Conservation (phyloP, 2,113 vertebrate species). For the Daboia siamensis region DNA sequence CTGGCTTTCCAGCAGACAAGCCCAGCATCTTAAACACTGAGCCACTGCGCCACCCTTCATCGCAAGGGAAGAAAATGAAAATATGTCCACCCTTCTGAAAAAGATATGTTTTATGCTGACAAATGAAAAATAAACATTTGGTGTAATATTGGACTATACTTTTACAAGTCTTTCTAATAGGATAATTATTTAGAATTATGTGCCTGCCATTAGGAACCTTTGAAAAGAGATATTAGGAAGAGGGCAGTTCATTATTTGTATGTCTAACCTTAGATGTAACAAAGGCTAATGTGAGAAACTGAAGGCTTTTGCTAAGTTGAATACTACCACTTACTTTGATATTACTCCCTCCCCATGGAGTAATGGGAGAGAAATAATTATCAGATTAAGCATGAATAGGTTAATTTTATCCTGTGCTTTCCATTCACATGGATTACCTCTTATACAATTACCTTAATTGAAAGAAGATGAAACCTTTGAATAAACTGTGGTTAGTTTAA, state of each 20-base stretch:
- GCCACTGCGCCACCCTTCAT: not conserved
- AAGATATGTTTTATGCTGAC: not conserved
- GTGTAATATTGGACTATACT: not conserved
- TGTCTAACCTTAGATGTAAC: not conserved
- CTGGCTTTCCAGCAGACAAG: not conserved
- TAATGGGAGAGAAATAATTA: conserved; percentile 1
- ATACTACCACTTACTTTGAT: not conserved
- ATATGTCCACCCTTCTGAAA: not conserved
- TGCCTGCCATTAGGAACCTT: not conserved
- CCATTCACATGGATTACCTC: not conserved
- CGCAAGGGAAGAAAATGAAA: not conserved
- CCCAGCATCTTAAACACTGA: not conserved
- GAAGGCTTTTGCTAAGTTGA: conserved; percentile 19
- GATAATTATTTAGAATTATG: conserved; percentile 24
- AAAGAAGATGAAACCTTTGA: not conserved
- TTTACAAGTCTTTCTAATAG: not conserved
- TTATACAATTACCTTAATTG: not conserved
- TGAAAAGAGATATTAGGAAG: conserved; percentile 20
- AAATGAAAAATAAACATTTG: not conserved
- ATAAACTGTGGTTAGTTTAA: not conserved
- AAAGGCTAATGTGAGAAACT: conserved; percentile 14
- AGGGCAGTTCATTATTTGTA: conserved; percentile 9
- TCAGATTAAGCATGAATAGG: conserved; percentile 1
- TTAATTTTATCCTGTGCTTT: conserved; percentile 3
- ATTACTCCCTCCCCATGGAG: not conserved